A percentile compares a stretch with the other conserved stretches of the same genome.
phyloP scores from a whole-genome alignment of 2,888 invertebrate species.

The Fissipunctia ypsillon region DNA sequence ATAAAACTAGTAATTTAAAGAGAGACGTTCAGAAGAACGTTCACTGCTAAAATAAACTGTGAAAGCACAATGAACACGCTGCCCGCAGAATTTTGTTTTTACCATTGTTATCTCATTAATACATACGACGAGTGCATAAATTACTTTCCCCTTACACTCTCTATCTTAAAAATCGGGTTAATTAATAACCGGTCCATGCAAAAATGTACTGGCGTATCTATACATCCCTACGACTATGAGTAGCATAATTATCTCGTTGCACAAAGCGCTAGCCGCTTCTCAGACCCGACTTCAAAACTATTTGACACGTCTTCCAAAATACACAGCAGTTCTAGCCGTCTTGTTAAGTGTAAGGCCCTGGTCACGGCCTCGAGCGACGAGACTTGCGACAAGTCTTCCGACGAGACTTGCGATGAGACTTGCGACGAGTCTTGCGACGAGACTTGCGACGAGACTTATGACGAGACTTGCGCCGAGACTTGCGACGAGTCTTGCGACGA shows the following conservation, averaged over 20 bases:
- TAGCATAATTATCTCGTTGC: neutral
- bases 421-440: too few species aligned
- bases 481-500: too few species aligned
- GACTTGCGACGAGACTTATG: too few species aligned
- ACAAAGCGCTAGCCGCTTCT: neutral
- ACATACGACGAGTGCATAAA: neutral
- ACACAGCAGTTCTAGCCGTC: conserved; percentile 10
- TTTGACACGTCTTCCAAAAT: conserved; percentile 32
- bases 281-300: conserved; percentile 29
- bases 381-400: neutral
- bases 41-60: too few species aligned
- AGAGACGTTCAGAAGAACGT: too few species aligned
- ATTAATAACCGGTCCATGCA: neutral
- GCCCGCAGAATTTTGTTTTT: too few species aligned
- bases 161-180: neutral
- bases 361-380: neutral
- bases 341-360: neutral
- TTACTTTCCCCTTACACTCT: neutral
- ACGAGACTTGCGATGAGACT: neutral
- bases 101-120: neutral
- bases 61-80: too few species aligned
- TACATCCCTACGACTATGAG: neutral
- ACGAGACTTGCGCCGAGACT: too few species aligned
- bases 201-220: neutral
- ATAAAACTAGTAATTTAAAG: too few species aligned